Conservation (phyloP, 2,113 vertebrate genomes). For the Solenodon paradoxus region DNA sequence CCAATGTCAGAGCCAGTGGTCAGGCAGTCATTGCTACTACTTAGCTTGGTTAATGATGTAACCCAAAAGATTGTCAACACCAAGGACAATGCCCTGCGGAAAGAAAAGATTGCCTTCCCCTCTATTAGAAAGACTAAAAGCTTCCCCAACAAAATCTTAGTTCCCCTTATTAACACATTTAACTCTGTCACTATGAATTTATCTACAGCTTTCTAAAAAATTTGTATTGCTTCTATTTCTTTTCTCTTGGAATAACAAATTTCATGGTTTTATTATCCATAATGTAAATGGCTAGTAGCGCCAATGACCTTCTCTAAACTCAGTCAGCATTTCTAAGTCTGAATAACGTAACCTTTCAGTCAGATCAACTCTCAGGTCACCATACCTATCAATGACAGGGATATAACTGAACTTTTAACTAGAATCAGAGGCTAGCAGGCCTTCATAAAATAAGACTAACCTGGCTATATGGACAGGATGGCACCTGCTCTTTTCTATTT, state of each 20-base stretch:
- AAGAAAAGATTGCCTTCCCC: neutral
- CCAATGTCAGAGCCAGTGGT: neutral
- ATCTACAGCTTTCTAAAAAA: neutral
- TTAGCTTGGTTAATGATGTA: neutral
- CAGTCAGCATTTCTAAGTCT: neutral
- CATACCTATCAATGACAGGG: neutral
- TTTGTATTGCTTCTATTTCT: neutral
- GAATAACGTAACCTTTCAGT: neutral
- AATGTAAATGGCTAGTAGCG: neutral
- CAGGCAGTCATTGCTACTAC: neutral
- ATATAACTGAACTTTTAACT: neutral
- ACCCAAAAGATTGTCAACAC: neutral
- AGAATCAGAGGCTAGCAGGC: neutral
- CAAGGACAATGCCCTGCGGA: neutral
- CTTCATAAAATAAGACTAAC: neutral
- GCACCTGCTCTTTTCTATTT: neutral
- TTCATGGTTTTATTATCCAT: neutral
- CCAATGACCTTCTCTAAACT: neutral
- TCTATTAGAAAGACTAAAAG: neutral
- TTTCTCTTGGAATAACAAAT: neutral
- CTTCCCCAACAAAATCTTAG: neutral
- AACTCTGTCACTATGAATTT: neutral
- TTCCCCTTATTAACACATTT: neutral
- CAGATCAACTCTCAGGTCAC: neutral
- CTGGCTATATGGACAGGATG: neutral